phyloP scores from a whole-genome alignment of 1,140 invertebrate species.

The Pseudomyrmex dendroicus region DNA sequence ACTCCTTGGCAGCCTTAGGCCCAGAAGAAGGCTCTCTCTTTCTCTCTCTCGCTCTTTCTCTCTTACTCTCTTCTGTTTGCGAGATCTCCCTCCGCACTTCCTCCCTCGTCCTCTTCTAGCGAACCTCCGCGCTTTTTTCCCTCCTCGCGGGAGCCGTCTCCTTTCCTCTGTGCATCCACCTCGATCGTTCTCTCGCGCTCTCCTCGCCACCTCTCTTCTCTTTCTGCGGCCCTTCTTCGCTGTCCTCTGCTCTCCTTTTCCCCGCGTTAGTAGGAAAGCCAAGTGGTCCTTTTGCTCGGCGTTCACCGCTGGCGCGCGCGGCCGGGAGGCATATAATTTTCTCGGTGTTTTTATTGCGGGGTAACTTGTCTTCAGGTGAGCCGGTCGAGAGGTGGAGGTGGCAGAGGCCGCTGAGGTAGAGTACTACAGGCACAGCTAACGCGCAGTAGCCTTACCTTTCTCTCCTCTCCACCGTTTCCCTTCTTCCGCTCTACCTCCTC shows the following conservation, averaged over 20 bases:
- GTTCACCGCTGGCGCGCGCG: conserved; percentile 78
- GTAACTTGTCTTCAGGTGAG: conserved; percentile 85
- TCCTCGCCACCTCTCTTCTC: conserved; percentile 17
- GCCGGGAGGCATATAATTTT: conserved; percentile 84
- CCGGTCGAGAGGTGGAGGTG: conserved; percentile 82
- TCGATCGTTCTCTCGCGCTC: conserved; percentile 14
- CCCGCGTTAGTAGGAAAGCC: conserved; percentile 79
- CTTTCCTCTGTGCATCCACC: conserved; percentile 14
- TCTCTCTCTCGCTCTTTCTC: conserved; percentile 35
- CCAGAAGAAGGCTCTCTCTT: conserved; percentile 25
- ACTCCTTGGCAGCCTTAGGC: conserved; percentile 69
- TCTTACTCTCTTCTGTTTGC: not conserved
- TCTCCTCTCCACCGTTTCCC: conserved; percentile 63
- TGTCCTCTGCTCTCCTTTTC: conserved; percentile 77
- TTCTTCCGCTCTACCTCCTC: conserved; percentile 61
- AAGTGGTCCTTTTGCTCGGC: conserved; percentile 77
- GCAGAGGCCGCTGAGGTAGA: conserved; percentile 76
- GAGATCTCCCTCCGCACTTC: conserved; percentile 15
- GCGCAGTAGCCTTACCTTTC: conserved; percentile 82
- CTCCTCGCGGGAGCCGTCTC: conserved; percentile 20
- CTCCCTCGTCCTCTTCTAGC: conserved; percentile 45
- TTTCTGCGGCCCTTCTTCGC: conserved; percentile 44
- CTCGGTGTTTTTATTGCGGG: conserved; percentile 85
- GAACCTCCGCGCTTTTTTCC: conserved; percentile 45
- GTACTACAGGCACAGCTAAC: conserved; percentile 84